phyloP scores from a whole-genome alignment of 1,140 invertebrate genomes.

The Drosophila arizonae region DNA sequence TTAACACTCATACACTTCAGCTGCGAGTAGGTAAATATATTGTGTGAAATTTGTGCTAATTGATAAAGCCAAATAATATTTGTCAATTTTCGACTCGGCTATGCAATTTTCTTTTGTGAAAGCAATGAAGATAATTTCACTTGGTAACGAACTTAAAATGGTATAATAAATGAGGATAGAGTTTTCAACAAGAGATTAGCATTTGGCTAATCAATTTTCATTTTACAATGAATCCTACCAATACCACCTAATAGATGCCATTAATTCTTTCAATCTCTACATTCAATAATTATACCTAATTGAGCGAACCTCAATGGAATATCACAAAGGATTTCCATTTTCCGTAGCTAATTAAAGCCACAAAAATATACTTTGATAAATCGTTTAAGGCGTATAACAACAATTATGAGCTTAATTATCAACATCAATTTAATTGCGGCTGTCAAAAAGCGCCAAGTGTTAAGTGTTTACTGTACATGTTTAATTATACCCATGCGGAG shows the following conservation, averaged over 20 bases:
- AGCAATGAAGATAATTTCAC: background rate
- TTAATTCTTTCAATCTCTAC: no score
- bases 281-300: no score
- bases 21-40: background rate
- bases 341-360: background rate
- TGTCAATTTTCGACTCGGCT: background rate
- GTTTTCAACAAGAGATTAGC: no score
- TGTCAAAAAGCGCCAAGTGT: background rate
- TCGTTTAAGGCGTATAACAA: background rate
- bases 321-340: no score
- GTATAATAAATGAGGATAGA: no score
- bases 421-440: conserved; percentile 1
- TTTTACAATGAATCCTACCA: no score
- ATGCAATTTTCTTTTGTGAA: background rate
- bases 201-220: no score
- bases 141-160: background rate
- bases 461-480: conserved; percentile 7
- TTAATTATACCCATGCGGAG: conserved; percentile 1
- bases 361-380: background rate
- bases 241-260: no score
- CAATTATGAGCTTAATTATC: conserved; percentile 5
- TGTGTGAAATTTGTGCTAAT: background rate
- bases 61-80: background rate
- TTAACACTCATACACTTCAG: background rate
- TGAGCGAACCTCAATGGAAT: no score